phyloP scores from a whole-genome alignment of 2,797 vertebrate species.

The Sebastes itinus region DNA sequence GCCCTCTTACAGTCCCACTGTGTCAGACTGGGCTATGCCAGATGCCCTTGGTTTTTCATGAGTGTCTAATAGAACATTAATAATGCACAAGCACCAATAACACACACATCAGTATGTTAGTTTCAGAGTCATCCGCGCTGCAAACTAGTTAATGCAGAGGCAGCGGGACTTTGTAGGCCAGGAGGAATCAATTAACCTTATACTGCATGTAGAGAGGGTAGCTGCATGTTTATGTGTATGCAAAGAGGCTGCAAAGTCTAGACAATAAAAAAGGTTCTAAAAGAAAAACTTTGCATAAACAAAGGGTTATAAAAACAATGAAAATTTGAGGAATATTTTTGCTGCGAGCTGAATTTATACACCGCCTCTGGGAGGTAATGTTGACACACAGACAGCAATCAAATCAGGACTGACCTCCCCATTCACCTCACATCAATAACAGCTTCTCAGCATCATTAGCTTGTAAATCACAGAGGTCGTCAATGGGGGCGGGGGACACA shows the following conservation, averaged over 20 bases:
- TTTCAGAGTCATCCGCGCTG: constrained; percentile 6
- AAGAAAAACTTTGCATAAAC: constrained; percentile 15
- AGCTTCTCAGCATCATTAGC: constrained; percentile 42
- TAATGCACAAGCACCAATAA: constrained; percentile 44
- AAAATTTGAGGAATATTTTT: neutral
- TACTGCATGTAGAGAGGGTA: constrained; percentile 20
- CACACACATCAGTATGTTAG: neutral
- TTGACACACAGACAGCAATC: constrained; percentile 25
- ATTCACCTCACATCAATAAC: constrained; percentile 38
- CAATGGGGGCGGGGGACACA: neutral
- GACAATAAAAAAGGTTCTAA: constrained; percentile 10
- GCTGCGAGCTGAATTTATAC: neutral
- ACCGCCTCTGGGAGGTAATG: neutral
- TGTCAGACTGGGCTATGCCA: constrained; percentile 5
- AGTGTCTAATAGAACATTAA: constrained; percentile 49
- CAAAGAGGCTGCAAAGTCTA: constrained; percentile 39
- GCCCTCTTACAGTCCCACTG: constrained; percentile 5
- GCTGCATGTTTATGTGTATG: constrained; percentile 10
- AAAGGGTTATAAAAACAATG: neutral
- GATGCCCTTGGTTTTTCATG: constrained; percentile 7
- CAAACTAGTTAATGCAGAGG: constrained; percentile 37
- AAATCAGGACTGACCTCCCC: constrained; percentile 34
- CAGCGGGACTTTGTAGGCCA: neutral
- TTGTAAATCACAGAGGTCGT: constrained; percentile 59
- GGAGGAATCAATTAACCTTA: constrained; percentile 54